These are phyloP conservation scores for Passer montanus DNA, from an alignment of 2,113 vertebrate genomes.

Conservation along the genomic window DNA sequence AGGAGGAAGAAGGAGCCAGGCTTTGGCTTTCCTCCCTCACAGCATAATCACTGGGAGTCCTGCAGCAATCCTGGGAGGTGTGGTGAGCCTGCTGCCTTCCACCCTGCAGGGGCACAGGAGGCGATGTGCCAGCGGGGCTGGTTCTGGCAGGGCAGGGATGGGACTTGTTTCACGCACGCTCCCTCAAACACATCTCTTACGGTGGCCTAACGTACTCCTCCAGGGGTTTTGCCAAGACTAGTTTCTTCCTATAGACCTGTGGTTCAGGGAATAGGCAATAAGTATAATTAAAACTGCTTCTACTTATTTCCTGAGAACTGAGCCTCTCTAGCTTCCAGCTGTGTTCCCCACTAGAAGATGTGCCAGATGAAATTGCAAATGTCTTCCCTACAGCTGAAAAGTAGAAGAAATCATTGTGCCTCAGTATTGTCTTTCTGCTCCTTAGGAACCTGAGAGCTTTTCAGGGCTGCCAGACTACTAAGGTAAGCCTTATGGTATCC, in stretches of 20 bases:
- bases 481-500: neutral
- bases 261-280: neutral
- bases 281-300: neutral
- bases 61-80: neutral
- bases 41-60: neutral
- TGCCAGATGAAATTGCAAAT: neutral
- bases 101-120: rapidly evolving
- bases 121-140: rapidly evolving
- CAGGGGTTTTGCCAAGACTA: neutral
- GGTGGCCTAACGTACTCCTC: neutral
- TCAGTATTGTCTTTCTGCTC: neutral
- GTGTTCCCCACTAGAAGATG: neutral
- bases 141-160: neutral
- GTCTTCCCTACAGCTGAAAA: neutral
- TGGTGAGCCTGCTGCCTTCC: neutral
- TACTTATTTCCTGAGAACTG: neutral
- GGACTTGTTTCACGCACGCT: neutral
- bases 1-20: neutral
- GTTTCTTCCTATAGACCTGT: neutral
- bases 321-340: neutral
- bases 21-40: neutral
- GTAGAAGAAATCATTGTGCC: neutral
- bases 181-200: neutral
- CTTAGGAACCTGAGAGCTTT: neutral
- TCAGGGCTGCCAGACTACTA: neutral